phyloP scores from a whole-genome alignment of 2,888 invertebrate genomes.

The Phyllotreta cruciferae region DNA sequence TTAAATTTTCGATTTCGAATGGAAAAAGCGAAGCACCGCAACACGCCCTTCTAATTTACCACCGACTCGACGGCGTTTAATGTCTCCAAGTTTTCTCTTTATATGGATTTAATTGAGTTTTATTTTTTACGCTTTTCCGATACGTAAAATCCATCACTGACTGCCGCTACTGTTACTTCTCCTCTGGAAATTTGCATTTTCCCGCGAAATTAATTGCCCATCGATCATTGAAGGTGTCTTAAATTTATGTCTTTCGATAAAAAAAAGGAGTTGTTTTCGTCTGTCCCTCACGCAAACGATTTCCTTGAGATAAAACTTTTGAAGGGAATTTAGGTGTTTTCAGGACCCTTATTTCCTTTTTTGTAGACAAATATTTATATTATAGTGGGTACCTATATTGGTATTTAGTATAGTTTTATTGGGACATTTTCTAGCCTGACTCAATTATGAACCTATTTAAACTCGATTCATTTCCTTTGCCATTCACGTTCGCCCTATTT shows the following conservation, averaged over 20 bases:
- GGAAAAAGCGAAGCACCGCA: slow-evolving; percentile 8
- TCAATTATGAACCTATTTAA: neutral
- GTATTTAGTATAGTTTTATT: too few species aligned
- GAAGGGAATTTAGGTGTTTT: too few species aligned
- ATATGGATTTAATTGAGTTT: slow-evolving; percentile 39
- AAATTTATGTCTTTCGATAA: slow-evolving; percentile 21
- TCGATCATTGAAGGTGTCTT: slow-evolving; percentile 34
- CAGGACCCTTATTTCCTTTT: too few species aligned
- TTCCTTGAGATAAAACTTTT: neutral
- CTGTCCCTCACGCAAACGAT: neutral
- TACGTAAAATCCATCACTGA: slow-evolving; percentile 40
- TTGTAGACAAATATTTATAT: too few species aligned
- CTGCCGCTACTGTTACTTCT: slow-evolving; percentile 22
- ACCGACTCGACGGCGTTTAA: slow-evolving; percentile 33
- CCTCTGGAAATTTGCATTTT: slow-evolving; percentile 26
- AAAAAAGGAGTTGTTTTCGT: slow-evolving; percentile 8
- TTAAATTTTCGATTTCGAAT: slow-evolving; percentile 20
- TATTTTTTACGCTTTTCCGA: slow-evolving; percentile 40
- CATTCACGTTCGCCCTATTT: neutral
- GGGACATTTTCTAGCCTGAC: too few species aligned
- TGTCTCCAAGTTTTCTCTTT: slow-evolving; percentile 38
- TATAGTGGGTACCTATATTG: too few species aligned
- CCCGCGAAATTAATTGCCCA: slow-evolving; percentile 32
- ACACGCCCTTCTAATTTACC: slow-evolving; percentile 33
- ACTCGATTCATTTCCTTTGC: slow-evolving; percentile 3